These are phyloP conservation scores for Trididemnum clinides DNA, from an alignment of 23 tunicate genomes.

Conservation along the genomic window DNA sequence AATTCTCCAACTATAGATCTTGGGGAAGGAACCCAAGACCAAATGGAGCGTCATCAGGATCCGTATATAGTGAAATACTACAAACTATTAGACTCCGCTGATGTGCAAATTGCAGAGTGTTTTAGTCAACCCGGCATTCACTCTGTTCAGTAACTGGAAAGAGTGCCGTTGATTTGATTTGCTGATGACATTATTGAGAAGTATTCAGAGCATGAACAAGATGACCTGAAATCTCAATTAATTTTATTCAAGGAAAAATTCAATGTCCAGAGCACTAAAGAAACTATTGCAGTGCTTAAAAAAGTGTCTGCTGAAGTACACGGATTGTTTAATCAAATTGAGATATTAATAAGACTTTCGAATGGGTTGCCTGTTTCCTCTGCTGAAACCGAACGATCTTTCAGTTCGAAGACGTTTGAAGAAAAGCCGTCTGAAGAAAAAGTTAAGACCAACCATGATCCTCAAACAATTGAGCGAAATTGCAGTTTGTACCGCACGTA, in stretches of 20 bases:
- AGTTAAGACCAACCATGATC: not conserved
- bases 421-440: not conserved
- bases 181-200: not conserved
- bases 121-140: not conserved
- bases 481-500: not conserved
- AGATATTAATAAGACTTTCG: not conserved
- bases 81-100: not conserved
- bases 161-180: not conserved
- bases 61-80: not conserved
- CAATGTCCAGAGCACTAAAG: not conserved
- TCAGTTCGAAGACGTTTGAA: no score
- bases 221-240: not conserved
- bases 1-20: not conserved
- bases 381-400: not conserved
- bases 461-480: not conserved
- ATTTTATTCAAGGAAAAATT: not conserved
- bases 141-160: not conserved
- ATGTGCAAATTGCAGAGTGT: not conserved
- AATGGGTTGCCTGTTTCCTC: not conserved
- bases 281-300: not conserved
- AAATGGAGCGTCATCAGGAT: not conserved
- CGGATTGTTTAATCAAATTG: not conserved
- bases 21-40: not conserved
- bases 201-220: not conserved
- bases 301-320: not conserved